Evolutionary conservation across 2,888 invertebrate genomes (phyloP).

Genomic region (Tipula lateralis): DNA sequence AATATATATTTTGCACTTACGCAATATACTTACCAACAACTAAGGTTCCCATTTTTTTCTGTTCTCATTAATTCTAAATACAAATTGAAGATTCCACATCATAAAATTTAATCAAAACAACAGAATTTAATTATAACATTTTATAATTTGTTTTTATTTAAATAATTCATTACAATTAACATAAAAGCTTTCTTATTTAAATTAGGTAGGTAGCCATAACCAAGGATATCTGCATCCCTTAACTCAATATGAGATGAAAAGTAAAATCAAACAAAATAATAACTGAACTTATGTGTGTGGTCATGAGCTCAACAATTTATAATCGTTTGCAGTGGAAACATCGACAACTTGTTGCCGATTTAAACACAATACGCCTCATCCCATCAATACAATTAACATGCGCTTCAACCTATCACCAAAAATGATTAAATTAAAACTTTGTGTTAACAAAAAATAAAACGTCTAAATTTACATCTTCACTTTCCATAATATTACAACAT

Average conservation of each 20-base stretch:
- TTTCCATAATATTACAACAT: slow-evolving; percentile 87
- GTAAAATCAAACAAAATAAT: not conserved
- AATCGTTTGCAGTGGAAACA: slow-evolving; percentile 74
- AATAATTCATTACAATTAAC: not conserved
- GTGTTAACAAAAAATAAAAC: not conserved
- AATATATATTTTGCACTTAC: no score
- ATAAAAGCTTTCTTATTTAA: not conserved
- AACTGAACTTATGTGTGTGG: not conserved
- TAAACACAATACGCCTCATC: slow-evolving; percentile 70
- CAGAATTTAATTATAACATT: slow-evolving; percentile 4
- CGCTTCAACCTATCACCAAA: slow-evolving; percentile 58
- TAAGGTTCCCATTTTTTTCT: no score
- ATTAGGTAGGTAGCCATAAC: not conserved
- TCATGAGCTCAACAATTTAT: not conserved
- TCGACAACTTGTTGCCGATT: slow-evolving; percentile 75
- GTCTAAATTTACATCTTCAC: slow-evolving; percentile 64
- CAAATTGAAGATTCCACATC: not conserved
- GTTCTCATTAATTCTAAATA: not conserved
- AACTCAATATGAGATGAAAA: no score
- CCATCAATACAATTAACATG: slow-evolving; percentile 75
- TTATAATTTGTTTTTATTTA: slow-evolving; percentile 4
- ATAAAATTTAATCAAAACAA: not conserved
- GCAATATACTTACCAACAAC: no score
- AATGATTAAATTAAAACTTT: slow-evolving; percentile 20
- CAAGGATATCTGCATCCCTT: not conserved